These are phyloP conservation scores for Bettongia penicillata DNA, from an alignment of 2,113 vertebrate species.

Conservation along the genomic window DNA sequence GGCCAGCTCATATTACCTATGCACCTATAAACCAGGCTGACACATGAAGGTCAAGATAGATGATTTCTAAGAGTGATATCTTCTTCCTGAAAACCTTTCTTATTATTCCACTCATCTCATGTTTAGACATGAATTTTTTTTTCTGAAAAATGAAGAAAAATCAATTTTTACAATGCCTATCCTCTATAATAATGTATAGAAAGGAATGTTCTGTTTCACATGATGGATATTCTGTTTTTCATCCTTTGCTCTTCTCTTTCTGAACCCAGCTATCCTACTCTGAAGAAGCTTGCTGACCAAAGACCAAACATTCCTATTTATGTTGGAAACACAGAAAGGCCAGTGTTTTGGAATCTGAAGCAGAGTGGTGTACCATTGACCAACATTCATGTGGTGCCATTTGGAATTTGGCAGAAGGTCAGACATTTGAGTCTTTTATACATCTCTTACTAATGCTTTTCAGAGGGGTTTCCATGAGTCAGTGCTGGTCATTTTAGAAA, in stretches of 20 bases:
- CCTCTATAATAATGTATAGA: neutral
- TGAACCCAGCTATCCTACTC: conserved; percentile 82
- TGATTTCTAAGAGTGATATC: neutral
- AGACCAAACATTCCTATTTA: conserved; percentile 86
- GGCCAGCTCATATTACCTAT: neutral
- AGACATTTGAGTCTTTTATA: conserved; percentile 18
- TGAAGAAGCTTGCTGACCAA: conserved; percentile 80
- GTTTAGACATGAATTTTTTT: neutral
- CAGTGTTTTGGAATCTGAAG: conserved; percentile 88
- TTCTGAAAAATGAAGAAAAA: neutral
- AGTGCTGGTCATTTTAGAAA: neutral
- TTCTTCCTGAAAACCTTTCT: neutral
- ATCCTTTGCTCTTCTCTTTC: neutral
- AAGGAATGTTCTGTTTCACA: neutral
- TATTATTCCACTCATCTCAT: neutral
- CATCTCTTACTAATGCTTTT: neutral
- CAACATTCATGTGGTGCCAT: conserved; percentile 86
- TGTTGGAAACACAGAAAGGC: conserved; percentile 87
- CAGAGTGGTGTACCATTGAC: conserved; percentile 85
- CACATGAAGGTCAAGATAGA: rapidly evolving
- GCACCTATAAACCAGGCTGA: neutral
- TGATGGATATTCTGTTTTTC: neutral
- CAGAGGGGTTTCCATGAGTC: neutral
- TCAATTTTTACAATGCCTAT: neutral
- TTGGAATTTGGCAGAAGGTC: conserved; percentile 87